These are phyloP conservation scores for Drosophila borborema DNA, from an alignment of 2,888 invertebrate genomes.

Conservation along the genomic window DNA sequence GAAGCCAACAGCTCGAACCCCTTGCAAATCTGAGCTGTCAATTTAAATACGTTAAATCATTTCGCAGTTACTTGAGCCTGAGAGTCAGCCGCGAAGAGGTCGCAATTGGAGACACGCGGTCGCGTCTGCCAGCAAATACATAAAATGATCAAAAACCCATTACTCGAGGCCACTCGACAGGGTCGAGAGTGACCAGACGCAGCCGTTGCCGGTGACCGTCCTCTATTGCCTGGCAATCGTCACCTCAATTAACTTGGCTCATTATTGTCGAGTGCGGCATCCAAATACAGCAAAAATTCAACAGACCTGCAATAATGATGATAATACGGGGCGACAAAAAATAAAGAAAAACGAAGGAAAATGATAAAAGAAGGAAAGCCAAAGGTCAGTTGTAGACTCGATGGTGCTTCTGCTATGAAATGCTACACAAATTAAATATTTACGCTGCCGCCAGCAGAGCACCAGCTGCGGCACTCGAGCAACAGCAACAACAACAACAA, in stretches of 20 bases:
- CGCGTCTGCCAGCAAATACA: conserved; percentile 42
- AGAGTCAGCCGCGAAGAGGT: conserved; percentile 30
- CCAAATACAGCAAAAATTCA: conserved; percentile 26
- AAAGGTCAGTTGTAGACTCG: conserved; percentile 61
- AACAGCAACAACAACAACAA: conserved; percentile 37
- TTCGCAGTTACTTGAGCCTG: conserved; percentile 40
- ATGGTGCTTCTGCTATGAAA: conserved; percentile 65
- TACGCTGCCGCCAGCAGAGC: conserved; percentile 63
- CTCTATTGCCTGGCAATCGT: conserved; percentile 56
- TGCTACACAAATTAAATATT: conserved; percentile 74
- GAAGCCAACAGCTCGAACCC: conserved; percentile 8
- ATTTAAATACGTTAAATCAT: conserved; percentile 64
- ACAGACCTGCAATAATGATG: conserved; percentile 36
- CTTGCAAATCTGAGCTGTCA: conserved; percentile 41
- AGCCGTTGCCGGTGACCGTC: conserved; percentile 30
- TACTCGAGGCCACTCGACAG: conserved; percentile 53
- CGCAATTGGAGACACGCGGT: conserved; percentile 19
- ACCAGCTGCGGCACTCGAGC: conserved; percentile 47
- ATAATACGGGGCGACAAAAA: conserved; percentile 33
- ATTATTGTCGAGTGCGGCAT: conserved; percentile 64
- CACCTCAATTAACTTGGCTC: conserved; percentile 76
- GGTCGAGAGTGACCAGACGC: conserved; percentile 30
- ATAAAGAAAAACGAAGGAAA: conserved; percentile 15
- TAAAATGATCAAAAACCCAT: conserved; percentile 75
- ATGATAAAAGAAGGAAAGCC: conserved; percentile 30